Conservation (phyloP, 2,113 vertebrate species). For the Daphoenositta chrysoptera region DNA sequence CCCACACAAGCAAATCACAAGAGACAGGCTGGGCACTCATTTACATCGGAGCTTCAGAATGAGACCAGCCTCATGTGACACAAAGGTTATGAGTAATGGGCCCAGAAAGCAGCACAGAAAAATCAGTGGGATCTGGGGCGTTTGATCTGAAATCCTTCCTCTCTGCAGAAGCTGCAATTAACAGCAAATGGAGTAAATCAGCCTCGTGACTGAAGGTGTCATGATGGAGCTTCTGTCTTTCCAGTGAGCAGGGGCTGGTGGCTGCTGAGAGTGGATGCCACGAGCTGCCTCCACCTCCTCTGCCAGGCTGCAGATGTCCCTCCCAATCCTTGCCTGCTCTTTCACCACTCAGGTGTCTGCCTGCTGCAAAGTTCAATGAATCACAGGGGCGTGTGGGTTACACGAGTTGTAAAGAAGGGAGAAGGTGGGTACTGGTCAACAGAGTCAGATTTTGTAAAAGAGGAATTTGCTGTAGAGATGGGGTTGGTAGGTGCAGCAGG, state of each 20-base stretch:
- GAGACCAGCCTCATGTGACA: conserved; percentile 35
- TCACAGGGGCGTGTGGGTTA: rapidly evolving
- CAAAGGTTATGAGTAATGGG: neutral
- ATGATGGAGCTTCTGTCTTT: neutral
- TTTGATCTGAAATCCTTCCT: neutral
- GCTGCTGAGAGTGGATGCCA: neutral
- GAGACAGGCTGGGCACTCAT: neutral
- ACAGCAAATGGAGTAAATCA: neutral
- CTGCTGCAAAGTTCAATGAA: neutral
- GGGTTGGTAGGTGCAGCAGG: neutral
- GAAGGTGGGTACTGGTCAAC: neutral
- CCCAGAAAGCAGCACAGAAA: neutral
- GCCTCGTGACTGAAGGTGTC: no score
- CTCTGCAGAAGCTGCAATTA: neutral
- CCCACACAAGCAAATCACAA: neutral
- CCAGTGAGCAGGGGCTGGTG: neutral
- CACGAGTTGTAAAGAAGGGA: neutral
- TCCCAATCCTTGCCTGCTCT: neutral
- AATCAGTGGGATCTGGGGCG: neutral
- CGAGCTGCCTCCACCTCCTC: neutral
- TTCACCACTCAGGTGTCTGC: neutral
- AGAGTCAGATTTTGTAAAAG: neutral
- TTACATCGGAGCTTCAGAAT: conserved; percentile 33
- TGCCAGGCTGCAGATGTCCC: neutral
- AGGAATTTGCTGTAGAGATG: neutral